Conservation (phyloP, 1,140 invertebrate genomes). For the Ceratina australensis region DNA sequence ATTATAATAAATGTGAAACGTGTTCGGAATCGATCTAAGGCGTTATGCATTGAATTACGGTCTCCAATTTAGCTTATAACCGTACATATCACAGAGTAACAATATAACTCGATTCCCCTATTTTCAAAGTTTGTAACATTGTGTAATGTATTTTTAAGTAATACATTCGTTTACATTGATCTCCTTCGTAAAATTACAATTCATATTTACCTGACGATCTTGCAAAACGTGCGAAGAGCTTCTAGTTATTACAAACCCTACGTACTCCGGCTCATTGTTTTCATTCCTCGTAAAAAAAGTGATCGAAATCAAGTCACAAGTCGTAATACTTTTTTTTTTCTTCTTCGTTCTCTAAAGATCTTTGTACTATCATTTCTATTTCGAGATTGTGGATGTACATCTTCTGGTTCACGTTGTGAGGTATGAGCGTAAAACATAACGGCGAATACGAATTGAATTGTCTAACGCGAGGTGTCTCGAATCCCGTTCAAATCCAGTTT, state of each 20-base stretch:
- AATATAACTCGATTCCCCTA: constrained; percentile 48
- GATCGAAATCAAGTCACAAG: constrained; percentile 9
- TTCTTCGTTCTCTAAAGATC: neutral
- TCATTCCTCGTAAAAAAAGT: neutral
- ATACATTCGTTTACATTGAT: constrained; percentile 31
- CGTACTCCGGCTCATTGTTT: neutral
- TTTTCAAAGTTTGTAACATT: constrained; percentile 28
- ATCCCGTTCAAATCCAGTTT: too few species aligned
- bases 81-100: constrained; percentile 64
- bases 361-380: constrained; percentile 46
- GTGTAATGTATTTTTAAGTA: constrained; percentile 33
- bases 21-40: constrained; percentile 14
- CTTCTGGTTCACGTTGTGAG: constrained; percentile 19
- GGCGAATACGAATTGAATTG: constrained; percentile 10
- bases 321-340: constrained; percentile 18
- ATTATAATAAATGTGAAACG: constrained; percentile 19
- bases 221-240: constrained; percentile 1
- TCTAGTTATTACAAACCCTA: constrained; percentile 1
- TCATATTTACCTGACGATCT: neutral
- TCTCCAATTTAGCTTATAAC: constrained; percentile 53
- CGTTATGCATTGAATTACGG: constrained; percentile 34
- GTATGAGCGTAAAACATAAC: constrained; percentile 15
- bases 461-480: neutral
- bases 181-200: constrained; percentile 29
- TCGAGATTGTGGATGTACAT: constrained; percentile 36